Base-by-base conservation (phyloP, 2,797 vertebrate genomes). In the Sebastes minor region DNA sequence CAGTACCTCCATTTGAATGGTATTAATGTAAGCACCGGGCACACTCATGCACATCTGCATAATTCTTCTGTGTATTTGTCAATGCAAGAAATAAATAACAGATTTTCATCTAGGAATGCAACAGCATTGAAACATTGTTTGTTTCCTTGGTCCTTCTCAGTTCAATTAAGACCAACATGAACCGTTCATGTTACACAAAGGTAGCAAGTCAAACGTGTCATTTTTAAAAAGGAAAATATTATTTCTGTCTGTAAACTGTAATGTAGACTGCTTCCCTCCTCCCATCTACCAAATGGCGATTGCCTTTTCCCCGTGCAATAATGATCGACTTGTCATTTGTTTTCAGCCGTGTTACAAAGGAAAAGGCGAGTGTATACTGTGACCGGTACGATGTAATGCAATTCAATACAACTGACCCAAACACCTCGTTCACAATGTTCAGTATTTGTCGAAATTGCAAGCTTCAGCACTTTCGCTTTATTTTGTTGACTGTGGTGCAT, bases 21-120 rank as follows among this genome's bases (percentile, higher is more conserved):
- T 38, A 70, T 89, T 86, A 80, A 81, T 80, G 69, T 67, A 78
- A 86, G 66, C 74, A 71, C 79, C 23, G 83, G 86, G 84, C 77
- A 89, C 81, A 77, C 82, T 87, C 86, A 86, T 73, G 72, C 89
- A 85, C 66, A 78, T 42, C 77, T 76, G 76, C 78, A 74, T 73
- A 65, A 89, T 75, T 65, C 33, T 32, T 84, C 81, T 30, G 71
- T 33, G 53, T 67, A 73, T 82, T 80, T 83, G 66, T 74, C 30
- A 76, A 74, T 38, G 55, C 60, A 28, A 59, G 71, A 28, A 82
- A 30, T 20, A 75, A 86, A 80, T 25, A 55, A 55, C 23, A 8
- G 30, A 33, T 57, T 66, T 67, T 16, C 7, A 33, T 64, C 28
- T 28, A 27, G 60, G 23, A 28, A 28, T 63, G 13, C 25, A 71